These are phyloP conservation scores for Lasioglossum figueresi DNA, from an alignment of 2,888 invertebrate genomes.

Conservation along the genomic window DNA sequence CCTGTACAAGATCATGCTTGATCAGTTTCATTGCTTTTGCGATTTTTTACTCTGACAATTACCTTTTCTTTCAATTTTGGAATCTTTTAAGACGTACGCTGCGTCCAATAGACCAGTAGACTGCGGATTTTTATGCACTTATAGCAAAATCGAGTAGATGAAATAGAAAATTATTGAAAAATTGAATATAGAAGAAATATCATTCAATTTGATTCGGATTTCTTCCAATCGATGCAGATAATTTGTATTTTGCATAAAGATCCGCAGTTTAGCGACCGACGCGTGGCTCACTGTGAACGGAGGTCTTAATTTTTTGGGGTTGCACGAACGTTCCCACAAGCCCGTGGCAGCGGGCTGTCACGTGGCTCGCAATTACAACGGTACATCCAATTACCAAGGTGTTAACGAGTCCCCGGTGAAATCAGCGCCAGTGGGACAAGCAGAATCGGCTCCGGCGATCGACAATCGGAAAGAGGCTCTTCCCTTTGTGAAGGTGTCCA, in stretches of 20 bases:
- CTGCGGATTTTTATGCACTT: too few species aligned
- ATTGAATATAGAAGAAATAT: too few species aligned
- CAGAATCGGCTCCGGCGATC: conserved; percentile 61
- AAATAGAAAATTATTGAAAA: too few species aligned
- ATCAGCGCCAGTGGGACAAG: conserved; percentile 44
- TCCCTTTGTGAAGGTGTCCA: conserved; percentile 18
- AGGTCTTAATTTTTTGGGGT: conserved; percentile 3
- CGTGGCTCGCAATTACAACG: conserved; percentile 49
- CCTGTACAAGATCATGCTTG: not conserved
- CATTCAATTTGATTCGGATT: too few species aligned
- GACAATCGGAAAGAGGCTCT: conserved; percentile 64
- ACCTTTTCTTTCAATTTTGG: too few species aligned
- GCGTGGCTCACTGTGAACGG: not conserved
- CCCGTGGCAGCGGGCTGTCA: not conserved
- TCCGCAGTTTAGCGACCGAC: too few species aligned
- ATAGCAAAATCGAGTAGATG: too few species aligned
- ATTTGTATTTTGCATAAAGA: too few species aligned
- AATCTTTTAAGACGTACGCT: too few species aligned
- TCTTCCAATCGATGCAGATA: too few species aligned
- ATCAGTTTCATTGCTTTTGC: not conserved
- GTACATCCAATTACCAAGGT: conserved; percentile 52
- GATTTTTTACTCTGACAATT: too few species aligned
- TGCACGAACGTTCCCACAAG: conserved; percentile 19
- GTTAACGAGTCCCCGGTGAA: conserved; percentile 58
- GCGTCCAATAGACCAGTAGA: too few species aligned